Conservation (phyloP, 1,140 invertebrate genomes). For the Trypoxylus dichotomus region DNA sequence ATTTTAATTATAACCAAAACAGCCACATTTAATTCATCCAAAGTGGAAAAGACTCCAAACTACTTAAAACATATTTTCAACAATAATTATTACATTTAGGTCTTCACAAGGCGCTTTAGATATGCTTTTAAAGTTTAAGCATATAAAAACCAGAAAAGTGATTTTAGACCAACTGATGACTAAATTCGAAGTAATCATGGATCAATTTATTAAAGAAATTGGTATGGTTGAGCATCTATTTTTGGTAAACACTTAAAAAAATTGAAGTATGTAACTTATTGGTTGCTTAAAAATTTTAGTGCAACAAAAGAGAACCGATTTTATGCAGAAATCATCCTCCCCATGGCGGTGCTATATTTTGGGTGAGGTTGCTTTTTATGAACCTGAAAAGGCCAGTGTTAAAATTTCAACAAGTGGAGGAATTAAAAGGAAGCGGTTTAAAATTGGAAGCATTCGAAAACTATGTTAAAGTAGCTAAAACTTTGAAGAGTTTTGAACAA, state of each 20-base stretch:
- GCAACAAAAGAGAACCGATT: slow-evolving; percentile 71
- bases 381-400: slow-evolving; percentile 77
- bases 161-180: slow-evolving; percentile 72
- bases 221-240: slow-evolving; percentile 67
- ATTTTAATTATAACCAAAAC: background rate
- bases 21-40: background rate
- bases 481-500: slow-evolving; percentile 78
- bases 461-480: slow-evolving; percentile 72
- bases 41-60: background rate
- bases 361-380: slow-evolving; percentile 76
- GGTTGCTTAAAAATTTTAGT: slow-evolving; percentile 56
- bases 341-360: slow-evolving; percentile 78
- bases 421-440: slow-evolving; percentile 73
- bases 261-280: background rate
- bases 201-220: slow-evolving; percentile 83
- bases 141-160: slow-evolving; percentile 71
- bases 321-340: slow-evolving; percentile 76
- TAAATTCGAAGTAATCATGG: slow-evolving; percentile 84
- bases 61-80: background rate
- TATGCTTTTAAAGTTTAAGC: slow-evolving; percentile 78
- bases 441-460: slow-evolving; percentile 73
- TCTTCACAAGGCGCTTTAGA: slow-evolving; percentile 79
- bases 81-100: slow-evolving; percentile 50
- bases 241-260: slow-evolving; percentile 56
- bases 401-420: slow-evolving; percentile 72